Evolutionary conservation across 1,140 invertebrate genomes (phyloP), one percentile per base, ranked within the genome.

Genomic region (Dendroctonus valens): DNA sequence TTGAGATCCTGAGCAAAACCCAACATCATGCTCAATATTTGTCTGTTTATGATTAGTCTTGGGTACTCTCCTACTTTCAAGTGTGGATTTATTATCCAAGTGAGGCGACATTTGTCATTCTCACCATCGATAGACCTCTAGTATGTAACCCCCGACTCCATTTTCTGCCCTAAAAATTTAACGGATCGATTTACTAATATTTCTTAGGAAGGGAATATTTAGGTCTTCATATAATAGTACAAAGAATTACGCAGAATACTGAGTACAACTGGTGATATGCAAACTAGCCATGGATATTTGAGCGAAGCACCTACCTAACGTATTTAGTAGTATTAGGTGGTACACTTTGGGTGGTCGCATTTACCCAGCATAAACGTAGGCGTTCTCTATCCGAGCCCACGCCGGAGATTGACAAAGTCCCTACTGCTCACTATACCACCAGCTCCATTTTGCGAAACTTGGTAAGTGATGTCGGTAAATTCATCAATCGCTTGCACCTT

Each of bases 351-450:
- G 73, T 86, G 85, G 42, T 81, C 81, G 37, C 80, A 79, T 68
- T 78, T 7, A 76, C 73, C 9, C 72, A 77, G 38, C 79, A 78
- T 69, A 79, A 9, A 83, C 63, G 74, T 79, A 83, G 62, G 79
- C 82, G 68, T 84, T 81, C 37, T 84, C 81, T 41, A 80, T 78
- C 8, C 80, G 71, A 6, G 79, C 82, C 78, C 86, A 88, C 69
- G 84, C 7, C 92, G 82, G 7, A 95, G 72, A 74, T 86, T 91
- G 3, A 94, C 86, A 81, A 94, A 95, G 81, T 96, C 93, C n/a
- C 93, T 83, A 48, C 89, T 87, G 5, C 88, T 83, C 0, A 95
- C 88, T 7, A 92, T 81, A 15, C 92, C 92, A 44, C 86, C 84
- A 2, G 86, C 91, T 2, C 85, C 88, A 48, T 88, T 85, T 6